A percentile compares a stretch with the other conserved stretches of the same genome.
phyloP scores from a whole-genome alignment of 1,140 invertebrate species.

The Heliconius himera region DNA sequence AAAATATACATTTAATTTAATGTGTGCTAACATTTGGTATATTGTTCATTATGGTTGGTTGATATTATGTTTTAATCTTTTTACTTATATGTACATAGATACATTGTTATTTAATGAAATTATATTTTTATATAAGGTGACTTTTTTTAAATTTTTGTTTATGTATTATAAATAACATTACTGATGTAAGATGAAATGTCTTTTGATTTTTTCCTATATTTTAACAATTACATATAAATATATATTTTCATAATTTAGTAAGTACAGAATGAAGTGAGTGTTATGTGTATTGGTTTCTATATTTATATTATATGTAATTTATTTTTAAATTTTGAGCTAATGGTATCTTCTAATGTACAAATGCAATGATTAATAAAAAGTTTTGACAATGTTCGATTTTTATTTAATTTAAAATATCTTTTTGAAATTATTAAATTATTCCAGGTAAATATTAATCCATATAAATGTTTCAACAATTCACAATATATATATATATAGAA shows the following conservation, averaged over 20 bases:
- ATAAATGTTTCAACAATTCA: neutral
- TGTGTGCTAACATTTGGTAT: neutral
- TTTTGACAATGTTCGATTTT: conserved; percentile 22
- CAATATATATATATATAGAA: neutral
- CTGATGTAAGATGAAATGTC: no score
- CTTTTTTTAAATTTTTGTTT: neutral
- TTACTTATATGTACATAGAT: conserved; percentile 7
- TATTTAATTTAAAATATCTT: conserved; percentile 14
- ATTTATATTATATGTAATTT: neutral
- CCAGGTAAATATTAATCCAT: conserved; percentile 2
- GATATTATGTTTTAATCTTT: neutral
- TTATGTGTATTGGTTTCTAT: conserved; percentile 5
- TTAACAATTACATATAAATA: neutral
- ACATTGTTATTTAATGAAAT: conserved; percentile 9
- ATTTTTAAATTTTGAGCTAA: conserved; percentile 5
- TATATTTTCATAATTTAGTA: neutral
- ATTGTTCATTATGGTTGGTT: neutral
- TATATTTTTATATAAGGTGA: neutral
- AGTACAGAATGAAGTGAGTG: neutral
- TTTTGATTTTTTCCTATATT: neutral
- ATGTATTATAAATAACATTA: neutral
- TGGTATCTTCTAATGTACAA: conserved; percentile 17
- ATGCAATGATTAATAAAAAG: conserved; percentile 29
- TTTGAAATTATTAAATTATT: neutral
- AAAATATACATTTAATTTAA: neutral